These are phyloP conservation scores for Labeo rohita DNA, from an alignment of 2,113 vertebrate species.

Conservation along the genomic window DNA sequence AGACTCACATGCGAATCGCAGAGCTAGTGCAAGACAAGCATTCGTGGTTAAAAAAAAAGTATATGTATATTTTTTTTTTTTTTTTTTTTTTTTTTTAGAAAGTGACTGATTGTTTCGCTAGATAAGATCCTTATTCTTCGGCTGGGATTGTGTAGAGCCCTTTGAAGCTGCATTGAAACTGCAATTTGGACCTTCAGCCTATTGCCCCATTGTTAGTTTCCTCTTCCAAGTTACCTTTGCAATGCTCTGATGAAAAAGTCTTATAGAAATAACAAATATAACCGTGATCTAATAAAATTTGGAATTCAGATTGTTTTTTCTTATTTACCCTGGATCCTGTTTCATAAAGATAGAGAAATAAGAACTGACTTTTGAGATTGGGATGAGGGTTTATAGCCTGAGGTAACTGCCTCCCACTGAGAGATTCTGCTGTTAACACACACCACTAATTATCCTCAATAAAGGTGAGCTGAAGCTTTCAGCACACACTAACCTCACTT, in stretches of 20 bases:
- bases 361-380: neutral
- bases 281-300: neutral
- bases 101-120: too few relatives aligned
- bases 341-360: neutral
- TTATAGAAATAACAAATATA: neutral
- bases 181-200: too few relatives aligned
- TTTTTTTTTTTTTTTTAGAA: too few relatives aligned
- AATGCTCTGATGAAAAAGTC: neutral
- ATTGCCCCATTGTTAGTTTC: too few relatives aligned
- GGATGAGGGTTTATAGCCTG: conserved; percentile 18
- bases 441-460: conserved; percentile 41
- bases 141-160: too few relatives aligned
- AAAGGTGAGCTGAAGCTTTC: conserved; percentile 37
- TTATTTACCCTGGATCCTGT: neutral
- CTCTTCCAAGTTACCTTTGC: neutral
- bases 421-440: conserved; percentile 27
- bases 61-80: too few relatives aligned
- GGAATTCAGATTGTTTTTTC: neutral
- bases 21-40: too few relatives aligned
- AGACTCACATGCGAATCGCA: too few relatives aligned
- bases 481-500: conserved; percentile 37
- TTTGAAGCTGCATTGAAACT: too few relatives aligned
- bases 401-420: conserved; percentile 24
- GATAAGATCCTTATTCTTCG: too few relatives aligned
- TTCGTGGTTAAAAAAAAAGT: too few relatives aligned